A percentile compares a stretch with the other conserved stretches of the same genome.
Conservation (phyloP, 1,140 invertebrate genomes). For the Papilio machaon region DNA sequence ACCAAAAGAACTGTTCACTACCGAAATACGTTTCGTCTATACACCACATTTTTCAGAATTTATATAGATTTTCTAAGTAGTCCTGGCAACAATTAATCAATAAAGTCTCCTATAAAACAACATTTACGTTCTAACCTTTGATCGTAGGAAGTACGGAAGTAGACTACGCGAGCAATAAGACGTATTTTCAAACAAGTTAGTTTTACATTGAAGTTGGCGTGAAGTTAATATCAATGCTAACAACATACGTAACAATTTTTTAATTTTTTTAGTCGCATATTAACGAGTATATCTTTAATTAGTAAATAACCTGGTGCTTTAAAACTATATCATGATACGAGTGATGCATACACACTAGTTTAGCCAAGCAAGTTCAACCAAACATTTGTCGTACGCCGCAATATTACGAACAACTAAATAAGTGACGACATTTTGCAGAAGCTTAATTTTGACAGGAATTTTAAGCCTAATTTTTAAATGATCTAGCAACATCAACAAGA, state of each 20-base stretch:
- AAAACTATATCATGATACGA: not conserved
- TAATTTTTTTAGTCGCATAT: not conserved
- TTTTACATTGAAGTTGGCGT: constrained; percentile 4
- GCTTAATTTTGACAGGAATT: constrained; percentile 56
- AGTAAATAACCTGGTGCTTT: not conserved
- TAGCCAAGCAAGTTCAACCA: no score
- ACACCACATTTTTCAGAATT: not conserved
- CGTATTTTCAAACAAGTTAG: constrained; percentile 17
- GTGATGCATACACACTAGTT: not conserved
- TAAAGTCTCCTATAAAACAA: not conserved
- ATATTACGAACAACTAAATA: no score
- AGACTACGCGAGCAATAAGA: not conserved
- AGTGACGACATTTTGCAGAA: not conserved
- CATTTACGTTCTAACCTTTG: not conserved
- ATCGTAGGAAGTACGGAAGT: constrained; percentile 13
- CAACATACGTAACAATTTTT: constrained; percentile 10
- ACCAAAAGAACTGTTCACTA: no score
- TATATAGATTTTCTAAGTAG: not conserved
- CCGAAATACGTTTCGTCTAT: not conserved
- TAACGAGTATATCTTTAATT: not conserved
- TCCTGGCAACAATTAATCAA: not conserved
- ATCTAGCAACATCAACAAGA: not conserved
- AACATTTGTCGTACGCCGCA: no score
- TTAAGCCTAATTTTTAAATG: constrained; percentile 46
- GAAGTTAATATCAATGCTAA: constrained; percentile 15